A percentile compares a stretch with the other conserved stretches of the same genome.
phyloP scores from a whole-genome alignment of 2,797 vertebrate genomes.

The Phaenicophaeus curvirostris region DNA sequence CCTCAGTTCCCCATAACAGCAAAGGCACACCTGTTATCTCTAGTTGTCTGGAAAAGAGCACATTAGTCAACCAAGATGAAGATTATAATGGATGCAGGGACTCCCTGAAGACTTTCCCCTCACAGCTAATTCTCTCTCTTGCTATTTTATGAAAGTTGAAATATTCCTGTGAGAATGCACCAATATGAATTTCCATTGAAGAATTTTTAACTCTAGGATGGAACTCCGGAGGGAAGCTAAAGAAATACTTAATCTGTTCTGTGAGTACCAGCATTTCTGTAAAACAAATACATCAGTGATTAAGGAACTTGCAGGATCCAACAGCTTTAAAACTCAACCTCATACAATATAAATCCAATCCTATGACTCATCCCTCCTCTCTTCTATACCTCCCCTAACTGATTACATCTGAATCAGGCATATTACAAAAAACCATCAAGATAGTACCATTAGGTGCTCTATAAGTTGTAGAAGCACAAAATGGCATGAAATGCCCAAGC shows the following conservation, averaged over 20 bases:
- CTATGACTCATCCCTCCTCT: not conserved
- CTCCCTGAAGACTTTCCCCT: not conserved
- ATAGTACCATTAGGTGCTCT: not conserved
- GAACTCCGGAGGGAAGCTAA: not conserved
- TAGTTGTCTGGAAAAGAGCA: not conserved
- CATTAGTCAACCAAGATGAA: not conserved
- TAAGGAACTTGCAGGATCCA: not conserved
- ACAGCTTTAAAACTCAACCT: not conserved
- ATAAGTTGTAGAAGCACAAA: not conserved
- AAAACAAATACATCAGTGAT: not conserved
- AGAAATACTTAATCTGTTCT: not conserved
- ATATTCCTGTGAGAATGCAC: not conserved
- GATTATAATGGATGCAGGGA: not conserved
- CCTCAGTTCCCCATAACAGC: not conserved
- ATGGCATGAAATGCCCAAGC: not conserved
- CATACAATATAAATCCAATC: not conserved
- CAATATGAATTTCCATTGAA: not conserved
- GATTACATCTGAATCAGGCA: not conserved
- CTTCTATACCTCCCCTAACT: not conserved
- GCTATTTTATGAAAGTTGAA: not conserved
- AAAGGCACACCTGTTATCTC: not conserved
- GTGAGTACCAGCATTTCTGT: not conserved
- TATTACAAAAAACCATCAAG: not conserved
- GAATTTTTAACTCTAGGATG: not conserved
- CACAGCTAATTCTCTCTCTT: not conserved